Percentiles rank a stretch among this genome's conserved stretches.
These are phyloP conservation scores for Blastobasis adustella DNA, from an alignment of 2,888 invertebrate species.

Conservation along the genomic window DNA sequence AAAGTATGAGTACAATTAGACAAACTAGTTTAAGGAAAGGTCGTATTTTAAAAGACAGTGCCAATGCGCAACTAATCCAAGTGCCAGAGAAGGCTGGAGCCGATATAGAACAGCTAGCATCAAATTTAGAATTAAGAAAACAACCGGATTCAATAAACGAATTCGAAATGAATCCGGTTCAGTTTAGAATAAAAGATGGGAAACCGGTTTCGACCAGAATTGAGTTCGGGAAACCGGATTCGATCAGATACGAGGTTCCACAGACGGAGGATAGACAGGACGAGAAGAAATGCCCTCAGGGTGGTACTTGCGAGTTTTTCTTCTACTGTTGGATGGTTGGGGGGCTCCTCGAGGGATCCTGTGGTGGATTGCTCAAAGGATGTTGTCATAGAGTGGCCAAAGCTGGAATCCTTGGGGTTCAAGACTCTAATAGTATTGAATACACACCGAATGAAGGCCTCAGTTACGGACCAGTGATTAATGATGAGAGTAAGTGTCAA, in stretches of 20 bases:
- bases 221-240: too few relatives aligned
- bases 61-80: too few relatives aligned
- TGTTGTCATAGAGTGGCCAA: slow-evolving; percentile 89
- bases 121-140: too few relatives aligned
- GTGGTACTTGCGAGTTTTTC: slow-evolving; percentile 92
- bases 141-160: background rate
- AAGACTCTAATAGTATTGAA: slow-evolving; percentile 78
- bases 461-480: slow-evolving; percentile 83
- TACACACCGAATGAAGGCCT: slow-evolving; percentile 76
- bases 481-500: slow-evolving; percentile 83
- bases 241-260: background rate
- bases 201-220: background rate
- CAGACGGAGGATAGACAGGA: slow-evolving; percentile 39
- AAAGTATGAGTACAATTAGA: slow-evolving; percentile 26
- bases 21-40: slow-evolving; percentile 33
- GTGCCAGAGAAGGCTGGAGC: too few relatives aligned
- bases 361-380: slow-evolving; percentile 87
- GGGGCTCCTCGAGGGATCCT: slow-evolving; percentile 89
- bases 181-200: slow-evolving; percentile 15
- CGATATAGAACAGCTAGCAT: too few relatives aligned
- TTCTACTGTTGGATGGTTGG: slow-evolving; percentile 93
- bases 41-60: slow-evolving; percentile 7
- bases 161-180: slow-evolving; percentile 2
- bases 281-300: slow-evolving; percentile 78
- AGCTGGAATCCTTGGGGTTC: slow-evolving; percentile 77